These are phyloP conservation scores for Engraulis encrasicolus DNA, from an alignment of 2,113 vertebrate genomes.

Conservation along the genomic window DNA sequence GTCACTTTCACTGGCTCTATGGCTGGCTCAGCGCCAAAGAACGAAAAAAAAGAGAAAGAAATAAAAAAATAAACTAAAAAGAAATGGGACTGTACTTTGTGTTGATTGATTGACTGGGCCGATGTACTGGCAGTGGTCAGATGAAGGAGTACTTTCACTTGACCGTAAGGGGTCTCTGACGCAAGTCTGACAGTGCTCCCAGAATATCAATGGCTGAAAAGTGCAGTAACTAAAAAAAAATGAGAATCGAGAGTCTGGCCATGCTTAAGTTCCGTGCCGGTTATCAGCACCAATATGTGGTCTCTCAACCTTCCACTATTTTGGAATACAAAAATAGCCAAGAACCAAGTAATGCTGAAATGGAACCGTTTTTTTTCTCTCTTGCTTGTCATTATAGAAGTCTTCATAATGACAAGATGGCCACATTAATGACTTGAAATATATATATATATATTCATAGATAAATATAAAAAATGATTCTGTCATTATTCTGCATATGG, in stretches of 20 bases:
- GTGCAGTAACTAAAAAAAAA: background rate
- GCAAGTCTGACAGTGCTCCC: background rate
- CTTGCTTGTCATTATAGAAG: background rate
- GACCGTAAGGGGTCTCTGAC: background rate
- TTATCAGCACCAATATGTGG: background rate
- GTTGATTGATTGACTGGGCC: background rate
- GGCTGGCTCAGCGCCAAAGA: background rate
- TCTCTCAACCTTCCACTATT: background rate
- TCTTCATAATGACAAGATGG: background rate
- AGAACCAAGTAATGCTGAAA: background rate
- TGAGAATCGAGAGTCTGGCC: background rate
- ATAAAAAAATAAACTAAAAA: background rate
- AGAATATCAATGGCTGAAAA: background rate
- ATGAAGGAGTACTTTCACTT: background rate
- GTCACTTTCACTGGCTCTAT: background rate
- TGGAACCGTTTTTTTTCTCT: background rate
- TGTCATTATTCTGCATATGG: background rate
- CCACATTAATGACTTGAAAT: background rate
- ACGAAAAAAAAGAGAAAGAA: background rate
- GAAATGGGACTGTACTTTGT: background rate
- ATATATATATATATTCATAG: background rate
- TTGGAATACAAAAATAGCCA: constrained; percentile 1
- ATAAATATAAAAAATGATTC: background rate
- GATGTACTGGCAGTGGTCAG: background rate
- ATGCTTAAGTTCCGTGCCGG: background rate